A percentile compares a stretch with the other conserved stretches of the same genome.
phyloP scores from a whole-genome alignment of 2,888 invertebrate species.

The Physocephala rufipes region DNA sequence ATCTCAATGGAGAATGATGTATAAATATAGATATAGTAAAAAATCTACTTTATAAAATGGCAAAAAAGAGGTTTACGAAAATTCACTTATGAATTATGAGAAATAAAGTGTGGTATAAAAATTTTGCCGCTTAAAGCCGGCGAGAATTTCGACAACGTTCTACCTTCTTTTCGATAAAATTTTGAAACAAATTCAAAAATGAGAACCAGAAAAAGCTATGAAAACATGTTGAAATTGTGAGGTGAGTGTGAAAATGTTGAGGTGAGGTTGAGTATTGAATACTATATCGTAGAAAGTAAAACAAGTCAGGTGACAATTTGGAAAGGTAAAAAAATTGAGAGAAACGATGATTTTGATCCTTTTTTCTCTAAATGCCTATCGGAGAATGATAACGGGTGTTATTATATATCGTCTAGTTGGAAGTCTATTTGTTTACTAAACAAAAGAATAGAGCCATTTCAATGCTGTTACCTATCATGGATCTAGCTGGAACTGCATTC shows the following conservation, averaged over 20 bases:
- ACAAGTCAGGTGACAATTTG: constrained; percentile 5
- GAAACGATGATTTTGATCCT: constrained; percentile 4
- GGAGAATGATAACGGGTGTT: constrained; percentile 18
- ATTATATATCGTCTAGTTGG: constrained; percentile 25
- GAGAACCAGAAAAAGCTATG: background rate
- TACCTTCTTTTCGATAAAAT: background rate
- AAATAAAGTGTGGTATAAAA: too few relatives aligned
- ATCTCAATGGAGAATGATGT: too few relatives aligned
- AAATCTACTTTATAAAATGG: background rate
- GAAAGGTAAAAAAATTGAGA: background rate
- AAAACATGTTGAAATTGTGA: constrained; percentile 10
- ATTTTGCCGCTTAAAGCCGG: constrained; percentile 6
- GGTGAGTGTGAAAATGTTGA: background rate
- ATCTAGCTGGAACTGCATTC: constrained; percentile 96
- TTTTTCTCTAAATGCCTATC: background rate
- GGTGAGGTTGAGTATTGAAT: background rate
- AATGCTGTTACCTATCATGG: constrained; percentile 88
- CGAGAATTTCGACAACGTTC: background rate
- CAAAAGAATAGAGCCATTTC: constrained; percentile 32
- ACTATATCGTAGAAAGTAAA: background rate
- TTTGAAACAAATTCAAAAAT: background rate
- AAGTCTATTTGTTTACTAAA: constrained; percentile 34
- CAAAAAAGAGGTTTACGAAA: constrained; percentile 12
- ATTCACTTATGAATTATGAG: constrained; percentile 11
- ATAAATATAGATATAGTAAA: too few relatives aligned